phyloP scores from a whole-genome alignment of 2,113 vertebrate species.

The Sardina pilchardus region DNA sequence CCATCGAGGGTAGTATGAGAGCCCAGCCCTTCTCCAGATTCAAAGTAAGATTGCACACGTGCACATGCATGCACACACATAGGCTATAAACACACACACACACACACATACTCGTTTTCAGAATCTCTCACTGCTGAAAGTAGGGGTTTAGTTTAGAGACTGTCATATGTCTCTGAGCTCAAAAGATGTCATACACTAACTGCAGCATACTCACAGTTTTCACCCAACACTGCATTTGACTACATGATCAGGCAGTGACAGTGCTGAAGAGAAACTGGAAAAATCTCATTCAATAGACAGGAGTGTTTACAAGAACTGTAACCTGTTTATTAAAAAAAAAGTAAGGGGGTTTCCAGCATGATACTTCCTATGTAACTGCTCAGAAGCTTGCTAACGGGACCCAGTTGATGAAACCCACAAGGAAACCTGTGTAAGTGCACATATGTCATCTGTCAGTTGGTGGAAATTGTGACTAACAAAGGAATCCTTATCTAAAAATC shows the following conservation, averaged over 20 bases:
- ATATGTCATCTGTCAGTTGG: not conserved
- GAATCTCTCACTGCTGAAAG: not conserved
- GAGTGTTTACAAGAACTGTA: not conserved
- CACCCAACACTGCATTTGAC: not conserved
- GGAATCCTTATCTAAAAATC: not conserved
- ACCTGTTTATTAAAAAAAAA: not conserved
- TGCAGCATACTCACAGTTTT: not conserved
- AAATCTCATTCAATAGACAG: not conserved
- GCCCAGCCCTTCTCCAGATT: constrained; percentile 36
- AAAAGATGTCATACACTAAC: not conserved
- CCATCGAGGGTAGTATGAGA: constrained; percentile 39
- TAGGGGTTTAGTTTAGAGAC: not conserved
- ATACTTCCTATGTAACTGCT: not conserved
- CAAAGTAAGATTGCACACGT: constrained; percentile 33
- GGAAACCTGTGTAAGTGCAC: not conserved
- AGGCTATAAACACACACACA: not conserved
- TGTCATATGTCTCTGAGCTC: not conserved
- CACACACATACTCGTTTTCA: not conserved
- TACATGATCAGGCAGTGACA: not conserved
- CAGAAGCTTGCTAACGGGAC: not conserved
- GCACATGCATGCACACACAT: not conserved
- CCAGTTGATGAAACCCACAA: not conserved
- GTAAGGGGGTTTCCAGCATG: not conserved
- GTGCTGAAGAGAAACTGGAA: not conserved
- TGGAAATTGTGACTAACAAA: not conserved